phyloP scores from a whole-genome alignment of 2,113 vertebrate genomes.

The Uropsilus gracilis region DNA sequence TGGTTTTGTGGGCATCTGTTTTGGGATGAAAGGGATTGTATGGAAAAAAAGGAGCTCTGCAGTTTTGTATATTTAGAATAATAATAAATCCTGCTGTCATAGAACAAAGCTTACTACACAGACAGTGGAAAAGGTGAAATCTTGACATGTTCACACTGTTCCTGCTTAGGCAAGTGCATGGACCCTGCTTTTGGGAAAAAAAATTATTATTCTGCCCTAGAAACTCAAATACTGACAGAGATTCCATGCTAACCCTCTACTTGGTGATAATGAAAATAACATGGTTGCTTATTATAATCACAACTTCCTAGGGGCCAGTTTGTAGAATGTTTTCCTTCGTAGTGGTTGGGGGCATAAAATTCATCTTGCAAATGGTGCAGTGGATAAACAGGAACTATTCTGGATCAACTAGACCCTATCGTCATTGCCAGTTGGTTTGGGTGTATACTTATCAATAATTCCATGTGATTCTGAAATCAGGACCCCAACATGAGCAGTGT shows the following conservation, averaged over 20 bases:
- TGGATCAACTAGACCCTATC: background rate
- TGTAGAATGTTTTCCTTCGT: background rate
- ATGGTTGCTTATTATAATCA: background rate
- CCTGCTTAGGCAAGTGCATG: background rate
- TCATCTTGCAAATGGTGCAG: background rate
- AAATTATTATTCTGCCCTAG: background rate
- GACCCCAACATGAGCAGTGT: no score
- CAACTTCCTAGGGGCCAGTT: background rate
- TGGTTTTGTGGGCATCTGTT: slow-evolving; percentile 22
- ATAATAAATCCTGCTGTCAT: background rate
- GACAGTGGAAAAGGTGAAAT: background rate
- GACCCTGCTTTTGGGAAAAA: background rate
- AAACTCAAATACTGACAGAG: background rate
- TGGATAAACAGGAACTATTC: background rate
- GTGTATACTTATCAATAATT: background rate
- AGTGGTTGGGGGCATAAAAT: background rate
- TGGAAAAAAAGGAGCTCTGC: background rate
- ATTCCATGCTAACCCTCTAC: background rate
- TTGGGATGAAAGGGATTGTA: background rate
- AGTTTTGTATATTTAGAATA: background rate
- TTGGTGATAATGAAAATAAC: background rate
- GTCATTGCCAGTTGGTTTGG: background rate
- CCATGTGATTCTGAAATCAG: background rate
- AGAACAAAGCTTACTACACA: background rate
- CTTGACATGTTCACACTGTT: background rate